A percentile compares a stretch with the other conserved stretches of the same genome.
These are phyloP conservation scores for Parascotia fuliginaria DNA, from an alignment of 2,888 invertebrate species.

Conservation along the genomic window DNA sequence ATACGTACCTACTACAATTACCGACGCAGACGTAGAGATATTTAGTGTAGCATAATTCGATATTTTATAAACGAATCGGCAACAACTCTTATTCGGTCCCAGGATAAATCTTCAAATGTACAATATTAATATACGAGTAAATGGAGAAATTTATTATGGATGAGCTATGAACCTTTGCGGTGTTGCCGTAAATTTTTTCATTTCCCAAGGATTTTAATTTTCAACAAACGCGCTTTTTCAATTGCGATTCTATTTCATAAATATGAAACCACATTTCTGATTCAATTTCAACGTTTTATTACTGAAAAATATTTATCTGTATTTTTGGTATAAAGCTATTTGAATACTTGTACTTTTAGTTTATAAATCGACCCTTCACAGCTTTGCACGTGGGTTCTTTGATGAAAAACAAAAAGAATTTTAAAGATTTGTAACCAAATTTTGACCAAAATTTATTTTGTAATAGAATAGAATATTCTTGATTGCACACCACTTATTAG, in stretches of 20 bases:
- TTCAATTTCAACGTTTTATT: constrained; percentile 23
- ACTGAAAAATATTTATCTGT: too few species aligned
- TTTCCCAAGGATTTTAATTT: constrained; percentile 36
- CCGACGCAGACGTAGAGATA: too few species aligned
- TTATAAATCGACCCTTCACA: too few species aligned
- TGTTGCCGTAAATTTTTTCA: constrained; percentile 33
- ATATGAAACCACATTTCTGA: constrained; percentile 24
- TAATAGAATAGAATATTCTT: too few species aligned
- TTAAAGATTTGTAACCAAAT: too few species aligned
- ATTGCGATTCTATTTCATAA: constrained; percentile 28
- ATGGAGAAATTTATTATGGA: constrained; percentile 44
- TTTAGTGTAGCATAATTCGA: constrained; percentile 28
- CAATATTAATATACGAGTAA: constrained; percentile 43
- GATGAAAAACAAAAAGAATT: too few species aligned
- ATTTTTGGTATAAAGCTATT: too few species aligned
- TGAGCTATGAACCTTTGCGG: constrained; percentile 41
- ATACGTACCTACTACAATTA: too few species aligned
- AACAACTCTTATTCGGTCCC: constrained; percentile 41
- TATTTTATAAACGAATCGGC: constrained; percentile 38
- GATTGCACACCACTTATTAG: too few species aligned
- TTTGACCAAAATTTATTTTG: too few species aligned
- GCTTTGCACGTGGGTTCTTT: too few species aligned
- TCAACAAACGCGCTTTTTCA: constrained; percentile 22
- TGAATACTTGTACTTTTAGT: too few species aligned
- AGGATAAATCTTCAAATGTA: constrained; percentile 42